A percentile compares a stretch with the other conserved stretches of the same genome.
phyloP scores from a whole-genome alignment of 2,797 vertebrate species.

The Artibeus jamaicensis region DNA sequence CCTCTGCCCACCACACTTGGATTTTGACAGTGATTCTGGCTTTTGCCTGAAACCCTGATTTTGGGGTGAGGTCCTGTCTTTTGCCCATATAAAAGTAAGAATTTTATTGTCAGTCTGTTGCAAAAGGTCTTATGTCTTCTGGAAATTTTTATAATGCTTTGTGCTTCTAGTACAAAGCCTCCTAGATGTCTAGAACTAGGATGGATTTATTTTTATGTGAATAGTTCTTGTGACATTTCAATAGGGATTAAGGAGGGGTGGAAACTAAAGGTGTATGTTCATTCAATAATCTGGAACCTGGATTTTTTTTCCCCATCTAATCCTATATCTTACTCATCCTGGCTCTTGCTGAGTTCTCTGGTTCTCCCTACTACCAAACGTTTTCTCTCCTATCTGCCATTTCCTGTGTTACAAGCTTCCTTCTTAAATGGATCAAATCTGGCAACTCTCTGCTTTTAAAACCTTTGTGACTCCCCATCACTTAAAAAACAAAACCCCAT shows the following conservation, averaged over 20 bases:
- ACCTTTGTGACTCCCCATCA: neutral
- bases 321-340: neutral
- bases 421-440: neutral
- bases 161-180: neutral
- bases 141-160: neutral
- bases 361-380: neutral
- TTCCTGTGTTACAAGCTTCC: neutral
- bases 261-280: neutral
- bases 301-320: neutral
- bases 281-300: neutral
- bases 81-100: neutral
- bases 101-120: neutral
- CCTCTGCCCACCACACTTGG: no score
- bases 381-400: neutral
- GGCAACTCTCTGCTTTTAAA: neutral
- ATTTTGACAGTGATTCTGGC: neutral
- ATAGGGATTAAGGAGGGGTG: neutral
- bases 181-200: neutral
- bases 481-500: conserved; percentile 7
- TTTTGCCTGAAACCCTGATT: neutral
- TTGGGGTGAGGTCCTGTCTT: neutral
- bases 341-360: neutral
- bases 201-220: neutral
- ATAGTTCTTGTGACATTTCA: neutral
- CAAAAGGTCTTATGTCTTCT: neutral